Evolutionary conservation across 64 coral and sea anemone species (phyloP), one percentile per base, ranked within the genome.

Genomic region (Stichodactyla helianthus): DNA sequence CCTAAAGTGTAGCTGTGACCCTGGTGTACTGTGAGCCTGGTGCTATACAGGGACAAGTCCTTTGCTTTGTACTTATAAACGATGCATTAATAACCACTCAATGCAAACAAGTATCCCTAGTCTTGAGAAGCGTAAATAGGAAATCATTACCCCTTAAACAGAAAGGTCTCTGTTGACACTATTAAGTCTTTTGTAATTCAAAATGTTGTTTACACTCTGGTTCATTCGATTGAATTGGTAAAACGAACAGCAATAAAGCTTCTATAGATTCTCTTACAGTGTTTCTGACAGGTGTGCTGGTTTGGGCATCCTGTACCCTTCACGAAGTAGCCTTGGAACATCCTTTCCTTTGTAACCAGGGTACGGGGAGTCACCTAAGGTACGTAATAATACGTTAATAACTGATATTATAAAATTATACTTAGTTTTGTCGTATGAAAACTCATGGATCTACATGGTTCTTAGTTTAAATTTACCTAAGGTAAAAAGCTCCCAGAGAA

Each of bases 401-500:
- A 63, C 15, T 63, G 15, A 19, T 18, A 4, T 18, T 16, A 63
- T 16, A 1, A 4, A 16, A 12, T 59, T 5, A 59, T 59, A 59
- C 56, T 12, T 4, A 16, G 12, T 10, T 65, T 65, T 65, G 19
- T 20, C 12, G 6, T 0, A 20, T 18, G 12, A 4, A 20, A 20
- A 10, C 6, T 71, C 65, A 71, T 71, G 20, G 55, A 58, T 11
- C 55, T 7, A 7, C 0, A 70, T 25, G 6, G 14, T 62, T 62
- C 6, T 62, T 62, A 5, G 56, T 59, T 59, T 59, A 12, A 4
- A 1, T 15, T 82, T 87, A 91, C 89, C 84, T 11, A 91, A 50
- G 3, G 89, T 91, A 44, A 91, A 86, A 4, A 91, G 17, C 53
- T 91, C 89, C 89, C 89, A 91, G 22, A 91, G 55, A 6, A 91